A percentile compares a stretch with the other conserved stretches of the same genome.
These are phyloP conservation scores for Corythaeola cristata DNA, from an alignment of 2,113 vertebrate species.

Conservation along the genomic window DNA sequence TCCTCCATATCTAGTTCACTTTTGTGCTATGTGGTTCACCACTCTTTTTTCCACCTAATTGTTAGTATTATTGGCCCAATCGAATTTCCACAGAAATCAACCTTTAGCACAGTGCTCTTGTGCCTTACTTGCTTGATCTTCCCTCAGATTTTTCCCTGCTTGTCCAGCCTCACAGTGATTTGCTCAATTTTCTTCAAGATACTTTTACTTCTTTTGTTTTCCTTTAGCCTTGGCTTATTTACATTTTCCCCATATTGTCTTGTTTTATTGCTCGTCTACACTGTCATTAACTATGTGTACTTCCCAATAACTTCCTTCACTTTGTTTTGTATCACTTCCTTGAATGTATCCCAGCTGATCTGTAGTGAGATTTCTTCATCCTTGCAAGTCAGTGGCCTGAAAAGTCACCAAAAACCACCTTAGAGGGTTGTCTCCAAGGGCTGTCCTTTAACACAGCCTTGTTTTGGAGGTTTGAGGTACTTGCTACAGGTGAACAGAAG, in stretches of 20 bases:
- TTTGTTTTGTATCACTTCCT: conserved; percentile 56
- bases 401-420: background rate
- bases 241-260: background rate
- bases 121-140: background rate
- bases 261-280: conserved; percentile 36
- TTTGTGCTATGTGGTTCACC: background rate
- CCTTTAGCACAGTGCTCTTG: background rate
- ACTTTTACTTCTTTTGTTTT: conserved; percentile 44
- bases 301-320: conserved; percentile 52
- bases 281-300: background rate
- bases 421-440: background rate
- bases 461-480: background rate
- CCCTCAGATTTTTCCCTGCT: background rate
- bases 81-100: background rate
- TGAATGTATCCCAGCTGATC: conserved; percentile 12
- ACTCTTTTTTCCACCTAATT: background rate
- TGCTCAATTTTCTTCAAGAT: background rate
- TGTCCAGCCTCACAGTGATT: background rate
- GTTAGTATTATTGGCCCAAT: background rate
- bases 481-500: background rate
- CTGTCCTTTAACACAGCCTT: background rate
- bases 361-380: conserved; percentile 1
- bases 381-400: background rate
- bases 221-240: conserved; percentile 17
- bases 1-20: background rate